Conservation (phyloP, 2,113 vertebrate genomes). For the Forbesichthys papilliferus region DNA sequence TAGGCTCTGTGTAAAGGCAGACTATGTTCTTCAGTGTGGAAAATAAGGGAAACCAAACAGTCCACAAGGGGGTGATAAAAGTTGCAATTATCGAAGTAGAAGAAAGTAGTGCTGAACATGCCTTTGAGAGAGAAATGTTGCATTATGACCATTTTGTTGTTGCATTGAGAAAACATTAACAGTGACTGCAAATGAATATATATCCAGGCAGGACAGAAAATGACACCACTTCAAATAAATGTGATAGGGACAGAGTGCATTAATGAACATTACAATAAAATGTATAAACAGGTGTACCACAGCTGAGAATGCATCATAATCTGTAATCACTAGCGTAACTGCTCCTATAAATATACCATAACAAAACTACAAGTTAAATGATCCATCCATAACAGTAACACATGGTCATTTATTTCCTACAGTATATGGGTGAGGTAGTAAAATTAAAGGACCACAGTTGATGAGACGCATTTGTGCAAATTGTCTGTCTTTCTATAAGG, state of each 20-base stretch:
- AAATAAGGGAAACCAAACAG: not conserved
- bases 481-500: not conserved
- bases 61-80: slow-evolving; percentile 65
- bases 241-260: too few species aligned
- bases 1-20: too few species aligned
- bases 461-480: not conserved
- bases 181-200: not conserved
- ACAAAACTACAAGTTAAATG: too few species aligned
- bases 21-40: not conserved
- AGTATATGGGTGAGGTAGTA: not conserved
- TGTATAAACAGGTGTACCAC: too few species aligned
- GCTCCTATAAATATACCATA: not conserved
- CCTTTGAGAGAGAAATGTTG: not conserved
- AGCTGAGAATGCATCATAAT: too few species aligned
- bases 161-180: not conserved
- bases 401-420: not conserved
- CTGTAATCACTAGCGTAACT: not conserved
- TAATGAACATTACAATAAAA: too few species aligned
- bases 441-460: not conserved
- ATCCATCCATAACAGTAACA: not conserved
- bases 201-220: not conserved
- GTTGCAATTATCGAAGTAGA: not conserved
- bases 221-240: not conserved
- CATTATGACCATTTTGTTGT: not conserved
- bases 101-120: not conserved